Evolutionary conservation across 2,113 vertebrate species (phyloP).

Genomic region (Platysternon megacephalum): DNA sequence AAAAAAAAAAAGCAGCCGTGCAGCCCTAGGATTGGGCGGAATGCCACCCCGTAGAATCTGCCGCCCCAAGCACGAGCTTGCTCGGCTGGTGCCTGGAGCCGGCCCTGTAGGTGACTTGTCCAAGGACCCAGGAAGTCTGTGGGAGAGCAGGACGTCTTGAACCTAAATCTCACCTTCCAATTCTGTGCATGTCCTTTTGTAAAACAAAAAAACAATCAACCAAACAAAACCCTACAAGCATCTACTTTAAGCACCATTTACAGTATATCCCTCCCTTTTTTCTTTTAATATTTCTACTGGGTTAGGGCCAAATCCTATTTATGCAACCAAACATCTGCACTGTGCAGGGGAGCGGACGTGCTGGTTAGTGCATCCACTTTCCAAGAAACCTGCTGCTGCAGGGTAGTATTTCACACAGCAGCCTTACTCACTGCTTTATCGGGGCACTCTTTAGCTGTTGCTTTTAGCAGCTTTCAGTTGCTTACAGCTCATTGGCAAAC

Average conservation of each 20-base stretch:
- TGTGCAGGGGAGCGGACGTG: not conserved
- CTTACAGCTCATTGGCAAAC: not conserved
- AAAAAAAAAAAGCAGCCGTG: no score
- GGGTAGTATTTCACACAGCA: not conserved
- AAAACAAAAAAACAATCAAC: not conserved
- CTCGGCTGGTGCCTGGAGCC: no score
- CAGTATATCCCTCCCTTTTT: not conserved
- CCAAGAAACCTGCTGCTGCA: not conserved
- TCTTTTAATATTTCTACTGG: not conserved
- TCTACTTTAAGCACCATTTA: not conserved
- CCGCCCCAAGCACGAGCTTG: no score
- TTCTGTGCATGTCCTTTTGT: fast-evolving
- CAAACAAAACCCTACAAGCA: not conserved
- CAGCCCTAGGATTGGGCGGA: no score
- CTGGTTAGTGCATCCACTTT: not conserved
- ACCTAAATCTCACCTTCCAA: fast-evolving
- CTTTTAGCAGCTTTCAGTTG: not conserved
- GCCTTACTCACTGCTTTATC: not conserved
- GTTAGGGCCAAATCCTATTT: not conserved
- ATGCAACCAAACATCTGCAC: not conserved
- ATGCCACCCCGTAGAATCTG: no score
- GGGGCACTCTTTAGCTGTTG: not conserved
- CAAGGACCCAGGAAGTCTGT: not conserved
- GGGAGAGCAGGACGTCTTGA: fast-evolving
- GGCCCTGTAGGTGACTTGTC: fast-evolving